Conservation (phyloP, 1,140 invertebrate genomes). For the Aphidius ervi region DNA sequence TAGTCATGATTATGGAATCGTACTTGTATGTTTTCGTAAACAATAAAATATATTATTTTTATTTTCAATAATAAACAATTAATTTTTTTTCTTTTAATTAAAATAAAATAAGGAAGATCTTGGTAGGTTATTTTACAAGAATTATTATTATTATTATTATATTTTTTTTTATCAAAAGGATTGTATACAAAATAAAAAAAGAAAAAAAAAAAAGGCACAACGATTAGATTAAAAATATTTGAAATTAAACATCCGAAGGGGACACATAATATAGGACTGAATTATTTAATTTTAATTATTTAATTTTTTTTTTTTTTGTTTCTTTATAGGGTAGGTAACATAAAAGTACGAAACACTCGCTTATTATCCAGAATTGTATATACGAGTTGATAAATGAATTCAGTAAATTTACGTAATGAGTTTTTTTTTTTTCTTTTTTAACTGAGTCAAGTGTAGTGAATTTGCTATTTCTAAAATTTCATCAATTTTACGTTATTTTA, state of each 20-base stretch:
- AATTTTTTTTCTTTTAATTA: too few relatives aligned
- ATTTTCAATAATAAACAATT: too few relatives aligned
- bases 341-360: background rate
- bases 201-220: slow-evolving; percentile 36
- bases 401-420: background rate
- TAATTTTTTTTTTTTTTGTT: slow-evolving; percentile 8
- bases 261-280: slow-evolving; percentile 30
- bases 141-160: slow-evolving; percentile 10
- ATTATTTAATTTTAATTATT: background rate
- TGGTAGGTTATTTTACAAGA: slow-evolving; percentile 4
- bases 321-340: slow-evolving; percentile 1
- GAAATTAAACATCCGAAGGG: slow-evolving; percentile 42
- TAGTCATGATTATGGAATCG: too few relatives aligned
- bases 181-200: background rate
- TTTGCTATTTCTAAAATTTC: too few relatives aligned
- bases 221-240: slow-evolving; percentile 41
- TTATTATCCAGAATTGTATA: background rate
- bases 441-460: too few relatives aligned
- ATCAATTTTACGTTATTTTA: too few relatives aligned
- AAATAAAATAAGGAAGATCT: too few relatives aligned
- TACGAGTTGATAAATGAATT: too few relatives aligned
- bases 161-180: background rate
- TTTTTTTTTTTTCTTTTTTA: background rate
- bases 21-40: too few relatives aligned
- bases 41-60: too few relatives aligned